Percentiles rank a stretch among this genome's conserved stretches.
Conservation (phyloP, 2,113 vertebrate genomes). For the Eurystomus gularis region DNA sequence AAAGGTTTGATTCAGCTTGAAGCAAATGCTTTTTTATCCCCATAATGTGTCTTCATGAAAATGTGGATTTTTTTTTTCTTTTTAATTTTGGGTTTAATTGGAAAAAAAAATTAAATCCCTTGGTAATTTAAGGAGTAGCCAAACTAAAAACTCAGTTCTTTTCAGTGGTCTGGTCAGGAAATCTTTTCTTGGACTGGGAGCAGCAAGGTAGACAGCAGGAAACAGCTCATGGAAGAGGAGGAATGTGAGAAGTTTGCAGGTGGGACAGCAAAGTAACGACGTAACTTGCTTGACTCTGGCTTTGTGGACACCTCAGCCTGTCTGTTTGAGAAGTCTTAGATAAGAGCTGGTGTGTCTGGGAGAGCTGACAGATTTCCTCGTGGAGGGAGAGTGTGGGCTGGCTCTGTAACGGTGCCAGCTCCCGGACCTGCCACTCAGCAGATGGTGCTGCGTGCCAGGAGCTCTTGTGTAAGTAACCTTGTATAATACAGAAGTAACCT, state of each 20-base stretch:
- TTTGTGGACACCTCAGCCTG: not conserved
- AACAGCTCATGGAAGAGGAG: not conserved
- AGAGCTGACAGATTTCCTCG: not conserved
- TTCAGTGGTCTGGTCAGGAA: not conserved
- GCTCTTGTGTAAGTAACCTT: not conserved
- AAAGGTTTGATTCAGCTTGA: not conserved
- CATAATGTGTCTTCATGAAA: not conserved
- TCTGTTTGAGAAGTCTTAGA: not conserved
- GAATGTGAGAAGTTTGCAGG: not conserved
- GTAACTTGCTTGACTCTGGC: fast-evolving
- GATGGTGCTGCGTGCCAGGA: not conserved
- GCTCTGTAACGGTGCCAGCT: not conserved
- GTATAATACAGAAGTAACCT: not conserved
- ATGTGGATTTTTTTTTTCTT: not conserved
- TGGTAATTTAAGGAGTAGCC: not conserved
- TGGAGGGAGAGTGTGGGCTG: not conserved
- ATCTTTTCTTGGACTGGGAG: not conserved
- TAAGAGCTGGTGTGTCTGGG: not conserved
- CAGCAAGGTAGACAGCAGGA: not conserved
- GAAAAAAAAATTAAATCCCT: not conserved
- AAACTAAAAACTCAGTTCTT: not conserved
- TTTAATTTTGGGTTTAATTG: not conserved
- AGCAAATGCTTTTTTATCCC: not conserved
- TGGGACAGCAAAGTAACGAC: not conserved
- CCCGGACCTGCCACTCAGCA: not conserved